Evolutionary conservation across 2,113 vertebrate genomes (phyloP), one percentile per base, ranked within the genome.

Genomic region (Serilophus lunatus): DNA sequence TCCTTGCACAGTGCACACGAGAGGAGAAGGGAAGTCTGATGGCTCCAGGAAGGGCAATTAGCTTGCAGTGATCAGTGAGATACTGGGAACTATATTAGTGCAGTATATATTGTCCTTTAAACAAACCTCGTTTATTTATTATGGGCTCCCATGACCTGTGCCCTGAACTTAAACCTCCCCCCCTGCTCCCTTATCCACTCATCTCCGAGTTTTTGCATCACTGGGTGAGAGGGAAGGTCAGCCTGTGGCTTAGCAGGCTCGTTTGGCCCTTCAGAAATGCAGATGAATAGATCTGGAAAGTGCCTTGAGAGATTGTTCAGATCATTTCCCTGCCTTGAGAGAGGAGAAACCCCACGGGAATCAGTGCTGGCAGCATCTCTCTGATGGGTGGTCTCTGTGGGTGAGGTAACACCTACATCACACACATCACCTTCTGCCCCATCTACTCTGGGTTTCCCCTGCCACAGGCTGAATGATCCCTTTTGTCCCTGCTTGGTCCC

Each of bases 91-190:
- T 44, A 23, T 26, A 78, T 63, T 90, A 88, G 33, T 22, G 42
- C 38, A 83, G 42, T 59, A n/a, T 74, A 82, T 69, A 90, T 86
- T 59, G 83, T 83, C 71, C 75, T 66, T 49, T 59, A 90, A 92
- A 89, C 20, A 29, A 92, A 44, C 24, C 18, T 19, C 92, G 71
- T 95, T 95, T 96, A 44, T 80, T 83, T 77, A 25, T 66, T 50
- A 74, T 59, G 57, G 75, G 54, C 90, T 96, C 92, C 90, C 94
- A 96, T 96, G 95, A 83, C 76, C 94, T 18, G 10, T 47, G 71
- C 38, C 63, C 87, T 88, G 91, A 83, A 63, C 71, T 88, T 51
- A 42, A 75, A 15, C 42, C 75, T 65, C 59, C 42, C 22, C 7
- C 63, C 71, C 47, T 50, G 71, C 75, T 86, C 40, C 40, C 68